Evolutionary conservation across 2,113 vertebrate species (phyloP).

Genomic region (Anoplopoma fimbria): DNA sequence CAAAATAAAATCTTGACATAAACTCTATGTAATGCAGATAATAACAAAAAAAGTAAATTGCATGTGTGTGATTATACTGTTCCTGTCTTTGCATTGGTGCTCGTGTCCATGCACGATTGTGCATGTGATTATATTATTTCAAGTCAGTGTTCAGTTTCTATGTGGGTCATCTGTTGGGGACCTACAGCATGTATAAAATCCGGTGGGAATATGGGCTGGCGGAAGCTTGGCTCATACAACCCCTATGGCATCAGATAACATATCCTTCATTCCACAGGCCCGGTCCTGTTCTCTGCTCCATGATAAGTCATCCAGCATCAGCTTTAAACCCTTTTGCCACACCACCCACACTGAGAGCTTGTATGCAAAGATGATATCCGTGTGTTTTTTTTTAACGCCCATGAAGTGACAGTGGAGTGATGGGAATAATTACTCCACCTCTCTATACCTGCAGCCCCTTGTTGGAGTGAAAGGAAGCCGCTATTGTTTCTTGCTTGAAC

Average conservation of each 20-base stretch:
- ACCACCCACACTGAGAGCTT: constrained; percentile 70
- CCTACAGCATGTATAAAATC: constrained; percentile 26
- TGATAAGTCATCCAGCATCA: constrained; percentile 67
- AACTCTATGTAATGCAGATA: not conserved
- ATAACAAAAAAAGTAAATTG: not conserved
- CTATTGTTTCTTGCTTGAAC: constrained; percentile 26
- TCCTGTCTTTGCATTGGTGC: not conserved
- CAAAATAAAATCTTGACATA: constrained; percentile 12
- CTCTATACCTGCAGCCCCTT: constrained; percentile 26
- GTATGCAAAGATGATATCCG: constrained; percentile 64
- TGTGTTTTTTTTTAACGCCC: constrained; percentile 60
- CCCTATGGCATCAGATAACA: constrained; percentile 76
- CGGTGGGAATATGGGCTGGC: constrained; percentile 67
- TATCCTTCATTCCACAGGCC: constrained; percentile 71
- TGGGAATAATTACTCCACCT: constrained; percentile 34
- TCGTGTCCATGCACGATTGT: constrained; percentile 5
- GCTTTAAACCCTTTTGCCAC: constrained; percentile 59
- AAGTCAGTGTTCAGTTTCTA: constrained; percentile 39
- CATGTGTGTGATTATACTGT: constrained; percentile 13
- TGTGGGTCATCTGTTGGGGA: constrained; percentile 46
- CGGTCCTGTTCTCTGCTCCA: constrained; percentile 69
- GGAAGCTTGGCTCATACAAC: constrained; percentile 68
- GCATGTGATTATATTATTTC: constrained; percentile 22
- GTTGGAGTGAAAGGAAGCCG: constrained; percentile 32
- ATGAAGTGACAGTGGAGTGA: constrained; percentile 55